Base-by-base conservation (phyloP, 2,113 vertebrate species). In the Nanorana parkeri region DNA sequence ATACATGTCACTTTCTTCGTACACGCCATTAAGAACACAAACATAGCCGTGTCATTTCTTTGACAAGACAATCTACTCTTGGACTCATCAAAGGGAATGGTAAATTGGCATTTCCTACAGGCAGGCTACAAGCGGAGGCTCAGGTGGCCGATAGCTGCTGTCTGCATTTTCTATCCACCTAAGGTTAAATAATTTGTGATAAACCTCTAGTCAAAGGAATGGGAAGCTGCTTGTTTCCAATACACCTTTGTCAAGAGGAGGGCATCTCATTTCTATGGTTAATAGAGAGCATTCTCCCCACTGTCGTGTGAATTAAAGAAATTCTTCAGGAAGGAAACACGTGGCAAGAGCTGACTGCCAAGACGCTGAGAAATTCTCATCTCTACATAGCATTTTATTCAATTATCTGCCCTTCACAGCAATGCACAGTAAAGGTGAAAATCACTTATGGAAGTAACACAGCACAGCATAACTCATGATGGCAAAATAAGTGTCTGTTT, bases 11-110 rank as follows among this genome's bases (percentile, higher is more conserved):
- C 69, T 74, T 74, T 56, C 64, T 65, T 29, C 29, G 28, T 63
- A 56, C 20, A 63, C 60, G 6, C 26, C 60, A 65, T 74, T 66
- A 66, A 54, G 52, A 67, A 74, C 36, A 81, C 61, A 66, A 41
- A 66, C 28, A 73, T 24, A 41, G 41, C 36, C 61, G 36, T 81
- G 41, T 66, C 61, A 85, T 89, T 87, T 88, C 88, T 89, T 79
- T 89, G 87, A 87, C 74, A 68, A 76, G 36, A 87, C 84, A 84
- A 68, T 87, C 51, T 81, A 86, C 86, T 88, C 74, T 73, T 90
- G 84, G 88, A 47, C 88, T 85, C 83, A 85, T 90, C 83, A 83
- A 87, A 85, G 84, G 87, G 87, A 87, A 84, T 85, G 87, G 84
- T 90, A 86, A 81, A 67, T 23, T 10, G 84, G 83, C 88, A 89